These are phyloP conservation scores for Watsonalla cultraria DNA, from an alignment of 2,888 invertebrate species.

Conservation along the genomic window DNA sequence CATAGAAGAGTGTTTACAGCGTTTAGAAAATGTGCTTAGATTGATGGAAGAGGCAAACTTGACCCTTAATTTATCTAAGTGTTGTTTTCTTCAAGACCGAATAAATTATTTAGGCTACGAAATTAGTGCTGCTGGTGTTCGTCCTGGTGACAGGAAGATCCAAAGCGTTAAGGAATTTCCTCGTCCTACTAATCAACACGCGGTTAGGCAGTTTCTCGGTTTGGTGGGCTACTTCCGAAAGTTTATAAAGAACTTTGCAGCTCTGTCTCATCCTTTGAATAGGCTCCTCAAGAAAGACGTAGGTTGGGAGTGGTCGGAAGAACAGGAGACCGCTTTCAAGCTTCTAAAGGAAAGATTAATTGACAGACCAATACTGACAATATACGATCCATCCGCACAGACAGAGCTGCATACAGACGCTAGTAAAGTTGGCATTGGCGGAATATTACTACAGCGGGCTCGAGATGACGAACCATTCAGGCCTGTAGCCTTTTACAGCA, in stretches of 20 bases:
- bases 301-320: constrained; percentile 10
- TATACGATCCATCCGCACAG: constrained; percentile 21
- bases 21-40: constrained; percentile 21
- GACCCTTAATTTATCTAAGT: constrained; percentile 27
- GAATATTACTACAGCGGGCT: background rate
- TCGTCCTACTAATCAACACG: constrained; percentile 8
- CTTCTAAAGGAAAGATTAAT: constrained; percentile 7
- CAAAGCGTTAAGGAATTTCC: constrained; percentile 14
- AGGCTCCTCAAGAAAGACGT: constrained; percentile 8
- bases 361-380: constrained; percentile 18
- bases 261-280: constrained; percentile 8
- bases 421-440: background rate
- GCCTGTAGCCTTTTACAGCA: constrained; percentile 13
- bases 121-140: constrained; percentile 11
- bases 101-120: constrained; percentile 14
- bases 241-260: constrained; percentile 11
- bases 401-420: background rate
- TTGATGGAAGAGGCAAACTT: constrained; percentile 22
- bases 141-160: constrained; percentile 14
- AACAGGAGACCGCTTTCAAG: constrained; percentile 8
- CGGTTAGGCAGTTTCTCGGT: constrained; percentile 11
- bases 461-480: background rate
- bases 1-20: constrained; percentile 13
- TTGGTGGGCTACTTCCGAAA: constrained; percentile 2
- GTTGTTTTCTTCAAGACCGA: constrained; percentile 8